These are phyloP conservation scores for Drosophila paramelanica DNA, from an alignment of 2,888 invertebrate genomes.

Conservation along the genomic window DNA sequence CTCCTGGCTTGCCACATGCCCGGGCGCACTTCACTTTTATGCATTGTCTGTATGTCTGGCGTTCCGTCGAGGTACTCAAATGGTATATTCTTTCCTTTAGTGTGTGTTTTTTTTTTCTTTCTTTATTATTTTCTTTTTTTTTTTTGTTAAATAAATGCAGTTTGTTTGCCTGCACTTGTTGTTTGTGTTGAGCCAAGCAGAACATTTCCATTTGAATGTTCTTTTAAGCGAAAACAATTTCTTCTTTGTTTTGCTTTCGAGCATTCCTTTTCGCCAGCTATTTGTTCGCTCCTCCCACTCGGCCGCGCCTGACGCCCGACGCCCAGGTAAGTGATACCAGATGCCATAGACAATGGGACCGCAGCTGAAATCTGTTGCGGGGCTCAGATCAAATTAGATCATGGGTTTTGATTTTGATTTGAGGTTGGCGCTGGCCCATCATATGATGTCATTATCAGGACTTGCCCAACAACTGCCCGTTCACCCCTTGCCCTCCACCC, in stretches of 20 bases:
- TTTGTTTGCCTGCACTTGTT: slow-evolving; percentile 77
- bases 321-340: slow-evolving; percentile 49
- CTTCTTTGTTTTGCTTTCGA: slow-evolving; percentile 79
- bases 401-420: slow-evolving; percentile 68
- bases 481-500: slow-evolving; percentile 7
- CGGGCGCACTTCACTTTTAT: slow-evolving; percentile 77
- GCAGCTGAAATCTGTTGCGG: slow-evolving; percentile 37
- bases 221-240: slow-evolving; percentile 82
- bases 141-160: slow-evolving; percentile 77
- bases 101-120: slow-evolving; percentile 38
- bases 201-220: slow-evolving; percentile 81
- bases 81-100: slow-evolving; percentile 60
- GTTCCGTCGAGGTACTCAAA: slow-evolving; percentile 71
- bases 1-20: slow-evolving; percentile 24
- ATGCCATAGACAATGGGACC: slow-evolving; percentile 39
- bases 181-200: slow-evolving; percentile 81
- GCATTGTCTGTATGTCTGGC: slow-evolving; percentile 72
- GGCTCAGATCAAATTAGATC: slow-evolving; percentile 70
- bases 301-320: not conserved
- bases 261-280: slow-evolving; percentile 49
- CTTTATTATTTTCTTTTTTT: not conserved
- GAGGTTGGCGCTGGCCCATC: slow-evolving; percentile 58
- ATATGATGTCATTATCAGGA: slow-evolving; percentile 69
- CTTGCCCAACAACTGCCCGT: slow-evolving; percentile 58
- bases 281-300: slow-evolving; percentile 17